A percentile compares a stretch with the other conserved stretches of the same genome.
phyloP scores from a whole-genome alignment of 2,888 invertebrate genomes.

The Oxyteleia sp. region DNA sequence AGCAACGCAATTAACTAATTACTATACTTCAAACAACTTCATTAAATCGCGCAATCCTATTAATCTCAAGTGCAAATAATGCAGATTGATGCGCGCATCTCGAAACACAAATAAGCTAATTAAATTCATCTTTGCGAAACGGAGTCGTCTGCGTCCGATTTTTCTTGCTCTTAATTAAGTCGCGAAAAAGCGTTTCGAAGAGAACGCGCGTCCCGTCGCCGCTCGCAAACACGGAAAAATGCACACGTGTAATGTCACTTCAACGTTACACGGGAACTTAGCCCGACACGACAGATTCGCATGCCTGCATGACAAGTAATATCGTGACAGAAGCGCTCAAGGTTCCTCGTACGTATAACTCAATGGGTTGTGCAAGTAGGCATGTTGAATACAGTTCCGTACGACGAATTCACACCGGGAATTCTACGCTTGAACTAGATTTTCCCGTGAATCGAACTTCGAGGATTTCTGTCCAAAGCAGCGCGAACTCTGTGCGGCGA shows the following conservation, averaged over 20 bases:
- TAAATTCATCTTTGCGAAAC: neutral
- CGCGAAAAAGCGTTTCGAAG: neutral
- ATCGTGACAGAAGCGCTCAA: slow-evolving; percentile 63
- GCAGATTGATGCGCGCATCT: neutral
- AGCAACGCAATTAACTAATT: slow-evolving; percentile 23
- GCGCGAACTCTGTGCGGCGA: slow-evolving; percentile 48
- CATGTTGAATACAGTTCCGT: slow-evolving; percentile 48
- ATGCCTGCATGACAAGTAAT: slow-evolving; percentile 61
- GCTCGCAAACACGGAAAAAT: slow-evolving; percentile 23
- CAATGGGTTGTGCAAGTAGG: slow-evolving; percentile 61
- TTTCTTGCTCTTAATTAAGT: slow-evolving; percentile 1
- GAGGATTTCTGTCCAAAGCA: slow-evolving; percentile 66
- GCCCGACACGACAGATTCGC: slow-evolving; percentile 43
- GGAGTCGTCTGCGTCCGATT: neutral
- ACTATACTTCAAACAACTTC: slow-evolving; percentile 8
- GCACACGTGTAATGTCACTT: slow-evolving; percentile 34
- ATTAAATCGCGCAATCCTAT: slow-evolving; percentile 12
- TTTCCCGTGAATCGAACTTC: slow-evolving; percentile 65
- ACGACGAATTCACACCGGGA: slow-evolving; percentile 60
- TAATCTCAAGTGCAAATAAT: neutral
- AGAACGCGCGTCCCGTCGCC: neutral
- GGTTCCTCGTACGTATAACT: slow-evolving; percentile 59
- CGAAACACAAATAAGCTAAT: neutral
- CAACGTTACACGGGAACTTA: slow-evolving; percentile 40
- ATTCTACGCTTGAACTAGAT: slow-evolving; percentile 60